Conservation (phyloP, 2,888 invertebrate genomes). For the Trileptium ribeirensis region DNA sequence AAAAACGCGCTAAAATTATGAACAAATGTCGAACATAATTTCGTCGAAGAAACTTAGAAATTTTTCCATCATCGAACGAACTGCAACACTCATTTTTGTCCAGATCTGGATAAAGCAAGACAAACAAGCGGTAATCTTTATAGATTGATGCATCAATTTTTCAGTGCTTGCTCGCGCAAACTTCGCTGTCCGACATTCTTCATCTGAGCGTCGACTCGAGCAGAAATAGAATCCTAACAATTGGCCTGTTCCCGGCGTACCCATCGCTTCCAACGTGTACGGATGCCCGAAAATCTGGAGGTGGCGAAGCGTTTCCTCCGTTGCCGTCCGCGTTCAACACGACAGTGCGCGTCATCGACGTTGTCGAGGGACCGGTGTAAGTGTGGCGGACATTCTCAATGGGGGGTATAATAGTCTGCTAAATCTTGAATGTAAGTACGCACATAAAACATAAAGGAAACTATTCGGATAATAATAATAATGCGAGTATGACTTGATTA, state of each 20-base stretch:
- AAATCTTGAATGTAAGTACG: too few relatives aligned
- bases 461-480: too few relatives aligned
- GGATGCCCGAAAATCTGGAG: neutral
- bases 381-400: too few relatives aligned
- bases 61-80: too few relatives aligned
- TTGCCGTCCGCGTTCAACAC: slow-evolving; percentile 45
- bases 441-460: too few relatives aligned
- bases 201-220: slow-evolving; percentile 4
- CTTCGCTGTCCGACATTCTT: neutral
- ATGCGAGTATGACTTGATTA: too few relatives aligned
- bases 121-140: neutral
- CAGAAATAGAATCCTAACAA: neutral
- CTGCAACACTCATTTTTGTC: too few relatives aligned
- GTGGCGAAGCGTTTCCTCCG: neutral
- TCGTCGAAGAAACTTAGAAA: too few relatives aligned
- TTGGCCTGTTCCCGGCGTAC: neutral
- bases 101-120: too few relatives aligned
- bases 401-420: too few relatives aligned
- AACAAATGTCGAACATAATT: too few relatives aligned
- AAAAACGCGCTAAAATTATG: too few relatives aligned
- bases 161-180: slow-evolving; percentile 2
- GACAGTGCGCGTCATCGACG: slow-evolving; percentile 48
- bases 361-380: slow-evolving; percentile 49
- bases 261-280: neutral
- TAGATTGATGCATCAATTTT: neutral